These are phyloP conservation scores for Apostichopus californicus DNA, from an alignment of 35 echinoderm and acorn worm genomes.

Conservation along the genomic window DNA sequence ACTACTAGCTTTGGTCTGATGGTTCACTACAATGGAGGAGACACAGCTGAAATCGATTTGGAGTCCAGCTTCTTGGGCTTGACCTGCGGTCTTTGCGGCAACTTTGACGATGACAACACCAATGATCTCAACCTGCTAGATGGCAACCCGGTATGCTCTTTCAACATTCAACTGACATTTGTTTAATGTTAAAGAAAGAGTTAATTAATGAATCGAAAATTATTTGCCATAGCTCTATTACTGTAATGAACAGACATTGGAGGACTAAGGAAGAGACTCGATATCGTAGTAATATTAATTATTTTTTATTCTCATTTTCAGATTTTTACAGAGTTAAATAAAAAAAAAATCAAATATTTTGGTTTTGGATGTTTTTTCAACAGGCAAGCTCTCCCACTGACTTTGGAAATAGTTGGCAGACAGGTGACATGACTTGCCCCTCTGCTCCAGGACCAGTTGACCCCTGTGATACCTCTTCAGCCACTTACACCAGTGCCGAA, in stretches of 20 bases:
- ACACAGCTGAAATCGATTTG: conserved; percentile 22
- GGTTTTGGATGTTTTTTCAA: not conserved
- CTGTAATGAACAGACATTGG: not conserved
- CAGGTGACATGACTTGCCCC: conserved; percentile 49
- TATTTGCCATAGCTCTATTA: too few species aligned
- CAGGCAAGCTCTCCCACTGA: conserved; percentile 43
- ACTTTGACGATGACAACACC: conserved; percentile 44
- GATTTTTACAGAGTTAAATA: too few species aligned
- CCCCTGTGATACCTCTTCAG: conserved; percentile 56
- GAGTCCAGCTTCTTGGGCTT: conserved; percentile 19
- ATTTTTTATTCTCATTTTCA: too few species aligned
- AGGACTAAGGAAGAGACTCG: too few species aligned
- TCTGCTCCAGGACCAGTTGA: conserved; percentile 47
- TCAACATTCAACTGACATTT: too few species aligned
- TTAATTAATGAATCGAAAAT: too few species aligned
- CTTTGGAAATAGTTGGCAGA: conserved; percentile 77
- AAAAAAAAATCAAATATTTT: too few species aligned
- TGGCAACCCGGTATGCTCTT: conserved; percentile 31
- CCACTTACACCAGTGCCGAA: conserved; percentile 29
- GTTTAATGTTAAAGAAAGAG: too few species aligned
- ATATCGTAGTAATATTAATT: too few species aligned
- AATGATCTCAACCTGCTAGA: conserved; percentile 51
- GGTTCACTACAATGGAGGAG: not conserved
- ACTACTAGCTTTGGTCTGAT: conserved; percentile 43
- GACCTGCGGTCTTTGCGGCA: conserved; percentile 63